A percentile compares a stretch with the other conserved stretches of the same genome.
These are phyloP conservation scores for Misgurnus anguillicaudatus DNA, from an alignment of 2,113 vertebrate genomes.

Conservation along the genomic window DNA sequence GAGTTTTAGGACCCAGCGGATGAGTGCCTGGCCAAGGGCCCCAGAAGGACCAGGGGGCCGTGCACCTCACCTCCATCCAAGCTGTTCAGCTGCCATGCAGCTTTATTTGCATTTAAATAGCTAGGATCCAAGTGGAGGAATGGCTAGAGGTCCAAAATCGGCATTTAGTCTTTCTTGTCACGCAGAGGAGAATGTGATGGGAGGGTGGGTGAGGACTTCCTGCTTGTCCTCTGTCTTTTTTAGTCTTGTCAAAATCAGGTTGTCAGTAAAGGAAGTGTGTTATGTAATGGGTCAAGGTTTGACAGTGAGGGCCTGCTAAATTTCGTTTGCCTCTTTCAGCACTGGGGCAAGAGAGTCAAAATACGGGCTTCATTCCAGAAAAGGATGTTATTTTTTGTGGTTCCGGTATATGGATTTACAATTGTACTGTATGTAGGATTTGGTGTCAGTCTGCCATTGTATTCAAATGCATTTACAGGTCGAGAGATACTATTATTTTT, in stretches of 20 bases:
- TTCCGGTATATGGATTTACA: neutral
- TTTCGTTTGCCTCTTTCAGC: conserved; percentile 23
- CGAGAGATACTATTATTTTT: no score
- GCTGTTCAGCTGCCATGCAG: conserved; percentile 65
- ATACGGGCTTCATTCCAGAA: neutral
- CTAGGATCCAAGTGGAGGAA: conserved; percentile 44
- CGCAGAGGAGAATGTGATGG: conserved; percentile 39
- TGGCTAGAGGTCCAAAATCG: conserved; percentile 37
- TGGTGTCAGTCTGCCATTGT: no score
- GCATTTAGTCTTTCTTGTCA: conserved; percentile 45
- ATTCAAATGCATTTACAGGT: no score
- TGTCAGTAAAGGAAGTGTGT: conserved; percentile 33
- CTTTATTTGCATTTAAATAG: conserved; percentile 77
- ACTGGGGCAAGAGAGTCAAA: conserved; percentile 1
- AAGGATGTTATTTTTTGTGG: neutral
- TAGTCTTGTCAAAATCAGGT: conserved; percentile 50
- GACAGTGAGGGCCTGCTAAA: conserved; percentile 38
- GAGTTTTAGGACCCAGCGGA: conserved; percentile 51
- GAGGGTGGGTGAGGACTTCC: conserved; percentile 47
- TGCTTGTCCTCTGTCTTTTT: conserved; percentile 47
- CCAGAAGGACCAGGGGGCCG: conserved; percentile 60
- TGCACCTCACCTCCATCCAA: conserved; percentile 62
- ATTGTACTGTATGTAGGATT: no score
- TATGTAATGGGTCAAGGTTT: conserved; percentile 51
- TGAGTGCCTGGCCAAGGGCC: conserved; percentile 55